Conservation (phyloP, 2,113 vertebrate genomes). For the Tupaia chinensis region DNA sequence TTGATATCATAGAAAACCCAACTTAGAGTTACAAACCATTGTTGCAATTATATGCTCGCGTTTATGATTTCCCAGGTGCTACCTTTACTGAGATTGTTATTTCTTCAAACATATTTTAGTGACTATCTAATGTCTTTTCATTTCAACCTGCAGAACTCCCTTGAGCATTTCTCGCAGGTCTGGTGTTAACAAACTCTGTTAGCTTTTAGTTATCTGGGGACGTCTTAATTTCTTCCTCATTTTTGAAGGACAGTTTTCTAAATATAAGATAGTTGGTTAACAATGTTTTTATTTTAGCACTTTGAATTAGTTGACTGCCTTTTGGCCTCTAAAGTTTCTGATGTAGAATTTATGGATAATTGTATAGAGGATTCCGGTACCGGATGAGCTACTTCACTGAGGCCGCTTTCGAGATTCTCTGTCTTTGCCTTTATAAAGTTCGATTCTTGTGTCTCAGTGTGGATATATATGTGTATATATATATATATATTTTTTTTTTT, state of each 20-base stretch:
- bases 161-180: not conserved
- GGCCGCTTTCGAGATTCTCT: not conserved
- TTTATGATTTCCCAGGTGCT: not conserved
- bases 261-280: not conserved
- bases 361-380: not conserved
- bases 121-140: not conserved
- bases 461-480: not conserved
- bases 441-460: not conserved
- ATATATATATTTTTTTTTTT: no score
- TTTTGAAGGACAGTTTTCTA: not conserved
- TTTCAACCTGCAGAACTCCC: not conserved
- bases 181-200: not conserved
- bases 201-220: not conserved
- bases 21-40: not conserved
- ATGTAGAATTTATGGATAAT: not conserved
- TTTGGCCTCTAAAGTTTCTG: not conserved
- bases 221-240: not conserved
- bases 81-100: not conserved
- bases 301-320: not conserved
- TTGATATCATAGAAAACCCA: not conserved
- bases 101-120: not conserved
- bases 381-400: not conserved
- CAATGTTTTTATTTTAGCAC: not conserved
- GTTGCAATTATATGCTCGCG: not conserved
- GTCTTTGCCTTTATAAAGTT: not conserved